These are phyloP conservation scores for Dynastes tityus DNA, from an alignment of 2,888 invertebrate species.

Conservation along the genomic window DNA sequence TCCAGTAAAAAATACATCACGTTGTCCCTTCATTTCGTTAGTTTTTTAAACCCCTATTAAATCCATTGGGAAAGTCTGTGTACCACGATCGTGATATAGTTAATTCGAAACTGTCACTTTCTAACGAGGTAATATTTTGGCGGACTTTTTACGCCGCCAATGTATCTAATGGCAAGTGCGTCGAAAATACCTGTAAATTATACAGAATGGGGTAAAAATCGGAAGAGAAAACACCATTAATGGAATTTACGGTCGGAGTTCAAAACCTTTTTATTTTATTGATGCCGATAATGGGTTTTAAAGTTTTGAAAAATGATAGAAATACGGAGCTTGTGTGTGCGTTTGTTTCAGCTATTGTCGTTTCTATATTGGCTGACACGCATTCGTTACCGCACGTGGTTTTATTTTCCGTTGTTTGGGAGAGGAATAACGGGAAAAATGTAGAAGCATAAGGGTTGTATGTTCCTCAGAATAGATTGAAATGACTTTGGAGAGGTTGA, in stretches of 20 bases:
- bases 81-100: constrained; percentile 24
- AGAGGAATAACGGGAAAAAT: no score
- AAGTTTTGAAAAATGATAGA: constrained; percentile 30
- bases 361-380: no score
- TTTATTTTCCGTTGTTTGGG: no score
- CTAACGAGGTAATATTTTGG: constrained; percentile 41
- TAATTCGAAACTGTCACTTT: constrained; percentile 29
- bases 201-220: constrained; percentile 32
- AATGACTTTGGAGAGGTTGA: no score
- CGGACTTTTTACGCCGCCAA: constrained; percentile 28
- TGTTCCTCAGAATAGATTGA: no score
- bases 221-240: constrained; percentile 39
- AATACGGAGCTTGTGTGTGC: not conserved
- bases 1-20: not conserved
- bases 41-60: not conserved
- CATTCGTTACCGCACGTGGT: no score
- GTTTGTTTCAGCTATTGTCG: constrained; percentile 4
- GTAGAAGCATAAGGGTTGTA: no score
- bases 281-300: constrained; percentile 32
- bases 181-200: constrained; percentile 42
- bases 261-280: constrained; percentile 41
- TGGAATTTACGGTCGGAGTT: constrained; percentile 35
- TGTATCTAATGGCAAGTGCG: constrained; percentile 42
- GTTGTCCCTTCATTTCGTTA: not conserved
- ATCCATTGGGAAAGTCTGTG: constrained; percentile 22